These are phyloP conservation scores for Rhadinocentrus ornatus DNA, from an alignment of 2,797 vertebrate species.

Conservation along the genomic window DNA sequence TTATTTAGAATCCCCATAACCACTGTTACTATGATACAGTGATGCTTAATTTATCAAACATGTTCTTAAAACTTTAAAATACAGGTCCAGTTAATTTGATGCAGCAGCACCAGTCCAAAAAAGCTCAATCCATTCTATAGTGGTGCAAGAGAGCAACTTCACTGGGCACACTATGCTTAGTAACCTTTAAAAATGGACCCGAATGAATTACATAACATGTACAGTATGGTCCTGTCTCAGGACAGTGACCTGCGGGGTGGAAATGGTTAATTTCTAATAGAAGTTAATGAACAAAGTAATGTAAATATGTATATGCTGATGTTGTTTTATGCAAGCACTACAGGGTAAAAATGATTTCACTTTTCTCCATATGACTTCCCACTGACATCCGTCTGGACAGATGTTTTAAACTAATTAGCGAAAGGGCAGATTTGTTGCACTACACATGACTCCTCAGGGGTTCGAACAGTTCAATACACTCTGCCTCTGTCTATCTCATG, in stretches of 20 bases:
- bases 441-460: constrained; percentile 56
- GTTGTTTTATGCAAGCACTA: constrained; percentile 19
- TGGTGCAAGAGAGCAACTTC: too few species aligned
- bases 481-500: not conserved
- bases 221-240: too few species aligned
- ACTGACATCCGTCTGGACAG: constrained; percentile 62
- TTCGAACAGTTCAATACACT: constrained; percentile 48
- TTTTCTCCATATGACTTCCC: constrained; percentile 54
- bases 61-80: too few species aligned
- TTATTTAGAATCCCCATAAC: too few species aligned
- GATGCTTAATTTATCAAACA: too few species aligned
- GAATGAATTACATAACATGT: too few species aligned
- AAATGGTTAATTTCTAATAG: not conserved
- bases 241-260: not conserved
- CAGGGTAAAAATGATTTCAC: constrained; percentile 29
- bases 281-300: not conserved
- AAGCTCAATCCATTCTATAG: too few species aligned
- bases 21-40: too few species aligned
- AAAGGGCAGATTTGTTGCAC: constrained; percentile 72
- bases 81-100: too few species aligned
- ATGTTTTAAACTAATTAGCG: constrained; percentile 75
- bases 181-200: too few species aligned
- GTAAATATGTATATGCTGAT: constrained; percentile 10
- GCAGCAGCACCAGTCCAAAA: too few species aligned
- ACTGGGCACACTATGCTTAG: too few species aligned